phyloP scores from a whole-genome alignment of 2,888 invertebrate genomes.

The Monoplex corrugatus region DNA sequence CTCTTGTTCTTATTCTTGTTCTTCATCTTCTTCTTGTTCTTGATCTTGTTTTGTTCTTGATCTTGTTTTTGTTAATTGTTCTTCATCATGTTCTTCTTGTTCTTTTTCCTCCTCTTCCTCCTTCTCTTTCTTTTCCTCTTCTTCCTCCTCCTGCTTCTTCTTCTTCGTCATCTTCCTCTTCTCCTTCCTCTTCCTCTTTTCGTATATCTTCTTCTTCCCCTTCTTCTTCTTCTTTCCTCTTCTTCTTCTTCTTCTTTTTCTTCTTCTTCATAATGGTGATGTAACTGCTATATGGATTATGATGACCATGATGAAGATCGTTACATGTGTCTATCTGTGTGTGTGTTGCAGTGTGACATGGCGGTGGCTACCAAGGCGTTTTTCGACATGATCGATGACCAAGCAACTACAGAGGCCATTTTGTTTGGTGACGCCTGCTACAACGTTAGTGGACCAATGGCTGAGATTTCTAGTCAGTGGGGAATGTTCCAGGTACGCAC shows the following conservation, averaged over 20 bases:
- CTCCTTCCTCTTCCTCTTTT: constrained; percentile 20
- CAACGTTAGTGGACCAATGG: constrained; percentile 97
- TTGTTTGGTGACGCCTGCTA: constrained; percentile 98
- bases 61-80: not conserved
- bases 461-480: constrained; percentile 98
- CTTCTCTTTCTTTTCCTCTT: constrained; percentile 10
- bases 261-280: not conserved
- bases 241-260: not conserved
- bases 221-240: not conserved
- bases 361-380: constrained; percentile 79
- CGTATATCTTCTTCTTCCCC: not conserved
- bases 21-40: constrained; percentile 22
- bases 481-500: constrained; percentile 94
- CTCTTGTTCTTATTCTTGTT: not conserved
- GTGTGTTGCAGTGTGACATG: constrained; percentile 79
- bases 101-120: not conserved
- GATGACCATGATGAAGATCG: not conserved
- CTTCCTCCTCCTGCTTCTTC: not conserved
- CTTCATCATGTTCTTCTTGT: not conserved
- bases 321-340: not conserved
- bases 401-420: constrained; percentile 91
- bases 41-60: not conserved
- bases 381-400: constrained; percentile 79
- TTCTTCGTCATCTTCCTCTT: constrained; percentile 9
- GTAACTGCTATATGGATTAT: not conserved